Evolutionary conservation across 2,888 invertebrate genomes (phyloP).

Genomic region (Scaeva pyrastri): DNA sequence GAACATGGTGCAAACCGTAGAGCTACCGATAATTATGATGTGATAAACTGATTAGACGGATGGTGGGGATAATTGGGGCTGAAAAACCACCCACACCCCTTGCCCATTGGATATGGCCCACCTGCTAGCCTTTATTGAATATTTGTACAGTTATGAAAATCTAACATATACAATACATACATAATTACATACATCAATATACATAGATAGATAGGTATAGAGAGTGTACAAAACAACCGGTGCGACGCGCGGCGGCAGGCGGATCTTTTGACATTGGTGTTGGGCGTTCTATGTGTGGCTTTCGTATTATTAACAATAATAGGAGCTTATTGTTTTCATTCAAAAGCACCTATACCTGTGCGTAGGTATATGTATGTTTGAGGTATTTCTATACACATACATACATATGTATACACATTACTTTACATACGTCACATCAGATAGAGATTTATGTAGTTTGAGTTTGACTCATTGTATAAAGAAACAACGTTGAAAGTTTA

Average conservation of each 20-base stretch:
- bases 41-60: slow-evolving; percentile 70
- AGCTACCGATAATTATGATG: slow-evolving; percentile 71
- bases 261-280: slow-evolving; percentile 23
- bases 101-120: background rate
- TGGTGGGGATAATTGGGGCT: slow-evolving; percentile 46
- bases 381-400: background rate
- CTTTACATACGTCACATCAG: background rate
- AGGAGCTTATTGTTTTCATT: slow-evolving; percentile 59
- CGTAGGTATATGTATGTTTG: too few species aligned
- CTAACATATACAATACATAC: slow-evolving; percentile 25
- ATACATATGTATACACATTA: background rate
- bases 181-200: too few species aligned
- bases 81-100: background rate
- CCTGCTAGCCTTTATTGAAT: slow-evolving; percentile 12
- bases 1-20: slow-evolving; percentile 45
- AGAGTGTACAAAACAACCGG: background rate
- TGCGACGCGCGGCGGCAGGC: background rate
- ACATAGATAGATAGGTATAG: too few species aligned
- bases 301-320: slow-evolving; percentile 57
- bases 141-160: slow-evolving; percentile 57
- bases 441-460: background rate
- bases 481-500: slow-evolving; percentile 48
- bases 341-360: slow-evolving; percentile 15
- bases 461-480: background rate
- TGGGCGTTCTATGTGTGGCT: slow-evolving; percentile 34